A percentile compares a stretch with the other conserved stretches of the same genome.
Conservation (phyloP, 2,797 vertebrate species). For the Gymnopithys bicolor region DNA sequence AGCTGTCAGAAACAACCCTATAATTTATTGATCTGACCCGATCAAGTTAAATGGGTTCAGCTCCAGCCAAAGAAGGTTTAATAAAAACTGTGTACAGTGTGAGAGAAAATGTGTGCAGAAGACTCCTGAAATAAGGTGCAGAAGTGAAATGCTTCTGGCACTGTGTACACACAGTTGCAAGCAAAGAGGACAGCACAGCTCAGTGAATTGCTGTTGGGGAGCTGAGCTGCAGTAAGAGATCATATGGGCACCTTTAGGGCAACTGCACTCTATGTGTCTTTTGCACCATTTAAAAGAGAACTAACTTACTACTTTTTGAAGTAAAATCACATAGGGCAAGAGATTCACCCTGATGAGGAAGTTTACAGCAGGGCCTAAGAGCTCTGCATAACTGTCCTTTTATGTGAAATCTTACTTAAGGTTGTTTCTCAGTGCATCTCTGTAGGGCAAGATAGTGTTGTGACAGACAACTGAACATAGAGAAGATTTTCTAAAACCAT, state of each 20-base stretch:
- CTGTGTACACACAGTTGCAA: background rate
- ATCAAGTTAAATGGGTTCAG: conserved; percentile 9
- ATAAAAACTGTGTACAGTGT: background rate
- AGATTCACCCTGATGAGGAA: background rate
- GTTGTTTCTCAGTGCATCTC: background rate
- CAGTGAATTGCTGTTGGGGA: background rate
- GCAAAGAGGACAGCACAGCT: background rate
- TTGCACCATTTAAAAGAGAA: background rate
- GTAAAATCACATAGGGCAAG: background rate
- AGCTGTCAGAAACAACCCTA: conserved; percentile 40
- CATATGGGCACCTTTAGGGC: background rate
- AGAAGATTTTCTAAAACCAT: background rate
- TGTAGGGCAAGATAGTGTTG: background rate
- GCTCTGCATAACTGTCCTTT: background rate
- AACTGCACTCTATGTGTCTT: background rate
- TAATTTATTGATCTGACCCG: conserved; percentile 52
- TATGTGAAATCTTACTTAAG: background rate
- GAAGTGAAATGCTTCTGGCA: background rate
- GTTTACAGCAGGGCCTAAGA: background rate
- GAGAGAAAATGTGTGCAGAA: background rate
- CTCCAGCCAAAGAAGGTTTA: background rate
- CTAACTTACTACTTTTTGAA: background rate
- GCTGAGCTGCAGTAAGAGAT: background rate
- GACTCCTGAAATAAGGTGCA: background rate
- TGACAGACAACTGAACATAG: background rate